Evolutionary conservation across 2,888 invertebrate species (phyloP).

Genomic region (Acleris emargana): DNA sequence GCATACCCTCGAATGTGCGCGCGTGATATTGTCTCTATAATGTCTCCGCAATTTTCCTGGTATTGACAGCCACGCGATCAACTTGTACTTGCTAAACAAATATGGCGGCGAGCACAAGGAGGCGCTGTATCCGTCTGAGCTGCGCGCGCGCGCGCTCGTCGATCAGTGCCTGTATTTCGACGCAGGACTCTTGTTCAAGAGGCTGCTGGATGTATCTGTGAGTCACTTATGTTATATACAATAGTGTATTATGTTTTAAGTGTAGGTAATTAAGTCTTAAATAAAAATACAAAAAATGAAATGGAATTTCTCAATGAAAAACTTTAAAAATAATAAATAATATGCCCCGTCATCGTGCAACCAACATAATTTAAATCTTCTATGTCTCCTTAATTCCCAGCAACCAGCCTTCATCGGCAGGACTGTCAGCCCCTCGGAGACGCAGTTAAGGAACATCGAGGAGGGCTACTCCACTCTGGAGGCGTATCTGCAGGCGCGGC

Average conservation of each 20-base stretch:
- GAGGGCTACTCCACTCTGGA: conserved; percentile 47
- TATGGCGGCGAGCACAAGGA: conserved; percentile 50
- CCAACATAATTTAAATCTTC: too few relatives aligned
- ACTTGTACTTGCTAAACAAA: conserved; percentile 54
- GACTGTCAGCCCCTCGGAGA: conserved; percentile 36
- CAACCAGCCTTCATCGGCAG: conserved; percentile 38
- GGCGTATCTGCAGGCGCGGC: conserved; percentile 44
- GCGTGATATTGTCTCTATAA: too few relatives aligned
- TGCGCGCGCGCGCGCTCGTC: conserved; percentile 48
- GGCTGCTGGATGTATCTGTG: conserved; percentile 54
- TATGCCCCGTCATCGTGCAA: too few relatives aligned
- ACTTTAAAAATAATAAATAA: too few relatives aligned
- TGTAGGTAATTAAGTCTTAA: too few relatives aligned
- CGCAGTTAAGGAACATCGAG: conserved; percentile 47
- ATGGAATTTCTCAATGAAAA: too few relatives aligned
- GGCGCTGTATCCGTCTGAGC: conserved; percentile 54
- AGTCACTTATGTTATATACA: conserved; percentile 37
- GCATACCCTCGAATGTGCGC: too few relatives aligned
- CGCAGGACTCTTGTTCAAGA: conserved; percentile 54
- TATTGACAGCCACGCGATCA: conserved; percentile 56
- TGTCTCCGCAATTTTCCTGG: background rate
- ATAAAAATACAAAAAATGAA: too few relatives aligned
- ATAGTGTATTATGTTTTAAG: too few relatives aligned
- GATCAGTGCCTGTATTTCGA: conserved; percentile 60
- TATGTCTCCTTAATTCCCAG: conserved; percentile 38